Conservation (phyloP, 2,113 vertebrate genomes). For the Acrocephalus kingi region DNA sequence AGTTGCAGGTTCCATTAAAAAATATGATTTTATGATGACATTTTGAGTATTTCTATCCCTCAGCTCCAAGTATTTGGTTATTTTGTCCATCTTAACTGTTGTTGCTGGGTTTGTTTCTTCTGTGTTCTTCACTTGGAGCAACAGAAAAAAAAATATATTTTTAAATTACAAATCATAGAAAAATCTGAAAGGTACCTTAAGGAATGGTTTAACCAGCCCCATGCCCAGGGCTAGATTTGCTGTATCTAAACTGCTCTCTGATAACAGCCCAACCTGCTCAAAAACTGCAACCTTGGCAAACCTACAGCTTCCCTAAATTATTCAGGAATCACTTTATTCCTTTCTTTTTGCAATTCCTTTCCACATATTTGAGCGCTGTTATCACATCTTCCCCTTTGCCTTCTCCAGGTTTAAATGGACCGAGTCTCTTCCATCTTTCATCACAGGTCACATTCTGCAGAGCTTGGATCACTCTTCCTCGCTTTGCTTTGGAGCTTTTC, state of each 20-base stretch:
- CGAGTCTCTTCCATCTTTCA: background rate
- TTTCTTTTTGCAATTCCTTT: background rate
- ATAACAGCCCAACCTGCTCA: background rate
- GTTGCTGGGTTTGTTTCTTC: background rate
- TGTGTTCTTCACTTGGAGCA: background rate
- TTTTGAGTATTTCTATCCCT: background rate
- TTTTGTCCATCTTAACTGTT: background rate
- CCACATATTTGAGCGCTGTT: background rate
- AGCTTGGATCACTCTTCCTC: background rate
- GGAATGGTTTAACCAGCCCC: background rate
- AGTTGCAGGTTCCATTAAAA: background rate
- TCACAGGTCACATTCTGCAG: constrained; percentile 4
- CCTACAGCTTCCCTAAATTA: background rate
- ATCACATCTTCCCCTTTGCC: background rate
- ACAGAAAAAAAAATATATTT: background rate
- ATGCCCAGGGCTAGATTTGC: background rate
- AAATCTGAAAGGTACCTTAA: background rate
- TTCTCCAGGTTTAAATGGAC: background rate
- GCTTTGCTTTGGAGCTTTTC: background rate
- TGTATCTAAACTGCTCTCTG: background rate
- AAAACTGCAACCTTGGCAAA: background rate
- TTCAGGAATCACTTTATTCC: background rate
- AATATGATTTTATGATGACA: background rate
- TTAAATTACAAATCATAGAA: background rate
- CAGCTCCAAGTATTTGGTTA: background rate